These are phyloP conservation scores for Emberiza fucata DNA, from an alignment of 2,113 vertebrate species.

Conservation along the genomic window DNA sequence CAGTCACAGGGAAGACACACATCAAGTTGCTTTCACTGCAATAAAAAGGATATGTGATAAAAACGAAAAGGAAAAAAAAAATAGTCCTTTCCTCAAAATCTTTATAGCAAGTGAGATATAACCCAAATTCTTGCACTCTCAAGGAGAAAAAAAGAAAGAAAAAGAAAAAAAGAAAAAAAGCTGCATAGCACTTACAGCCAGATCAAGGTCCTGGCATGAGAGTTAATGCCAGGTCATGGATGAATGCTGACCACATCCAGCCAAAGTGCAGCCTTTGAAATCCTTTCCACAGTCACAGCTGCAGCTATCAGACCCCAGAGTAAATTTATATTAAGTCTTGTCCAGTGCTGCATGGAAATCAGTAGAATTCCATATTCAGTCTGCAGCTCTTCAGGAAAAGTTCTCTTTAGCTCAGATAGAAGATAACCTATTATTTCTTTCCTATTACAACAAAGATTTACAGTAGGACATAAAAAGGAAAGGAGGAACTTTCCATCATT, in stretches of 20 bases:
- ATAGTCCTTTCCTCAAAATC: neutral
- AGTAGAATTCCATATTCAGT: neutral
- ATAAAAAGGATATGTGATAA: fast-evolving
- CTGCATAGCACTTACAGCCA: neutral
- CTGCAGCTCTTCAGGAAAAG: neutral
- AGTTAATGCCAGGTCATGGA: neutral
- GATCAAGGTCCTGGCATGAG: neutral
- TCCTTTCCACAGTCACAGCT: neutral
- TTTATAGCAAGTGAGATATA: neutral
- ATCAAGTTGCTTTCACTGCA: neutral
- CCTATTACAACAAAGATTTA: neutral
- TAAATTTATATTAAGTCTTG: neutral
- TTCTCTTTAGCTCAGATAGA: neutral
- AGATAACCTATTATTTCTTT: neutral
- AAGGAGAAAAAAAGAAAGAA: neutral
- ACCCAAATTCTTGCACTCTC: neutral
- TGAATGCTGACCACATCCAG: neutral
- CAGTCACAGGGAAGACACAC: neutral
- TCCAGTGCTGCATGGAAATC: neutral
- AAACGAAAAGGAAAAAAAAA: neutral
- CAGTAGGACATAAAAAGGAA: neutral
- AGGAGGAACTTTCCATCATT: neutral
- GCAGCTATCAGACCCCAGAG: neutral
- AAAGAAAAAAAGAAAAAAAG: neutral
- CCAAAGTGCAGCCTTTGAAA: neutral